Percentiles rank a stretch among this genome's conserved stretches.
Evolutionary conservation across 2,797 vertebrate genomes (phyloP).

Genomic region (Enteromius radiatus): DNA sequence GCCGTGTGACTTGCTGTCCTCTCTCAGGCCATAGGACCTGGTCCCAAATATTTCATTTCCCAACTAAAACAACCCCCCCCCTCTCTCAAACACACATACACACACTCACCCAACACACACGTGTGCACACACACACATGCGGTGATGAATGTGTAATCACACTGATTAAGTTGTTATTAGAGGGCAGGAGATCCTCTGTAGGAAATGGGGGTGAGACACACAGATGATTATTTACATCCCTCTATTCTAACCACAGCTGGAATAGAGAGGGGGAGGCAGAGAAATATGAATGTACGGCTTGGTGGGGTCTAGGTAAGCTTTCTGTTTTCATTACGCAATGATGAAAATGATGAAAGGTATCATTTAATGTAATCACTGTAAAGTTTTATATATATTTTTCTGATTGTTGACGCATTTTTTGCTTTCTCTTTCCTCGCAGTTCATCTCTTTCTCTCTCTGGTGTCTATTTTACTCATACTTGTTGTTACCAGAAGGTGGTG

Average conservation of each 20-base stretch:
- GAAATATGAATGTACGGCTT: conserved; percentile 73
- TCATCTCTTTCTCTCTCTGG: background rate
- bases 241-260: conserved; percentile 66
- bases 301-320: conserved; percentile 59
- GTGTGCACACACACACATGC: conserved; percentile 60
- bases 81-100: conserved; percentile 29
- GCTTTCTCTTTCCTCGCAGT: background rate
- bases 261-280: conserved; percentile 56
- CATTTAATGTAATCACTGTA: conserved; percentile 37
- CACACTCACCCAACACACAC: conserved; percentile 55
- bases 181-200: conserved; percentile 76
- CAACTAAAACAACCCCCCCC: conserved; percentile 81
- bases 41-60: conserved; percentile 87
- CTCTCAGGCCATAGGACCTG: conserved; percentile 75
- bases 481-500: conserved; percentile 79
- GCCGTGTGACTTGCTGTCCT: conserved; percentile 69
- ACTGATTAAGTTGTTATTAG: conserved; percentile 84
- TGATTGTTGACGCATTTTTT: conserved; percentile 2
- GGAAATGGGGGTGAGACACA: conserved; percentile 80
- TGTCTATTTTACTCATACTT: conserved; percentile 19
- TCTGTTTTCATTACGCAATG: conserved; percentile 12
- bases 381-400: background rate
- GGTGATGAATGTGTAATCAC: conserved; percentile 87
- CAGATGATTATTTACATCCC: conserved; percentile 76
- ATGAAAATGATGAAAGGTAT: conserved; percentile 14